Conservation (phyloP, 1,140 invertebrate genomes). For the Hyphantria cunea region DNA sequence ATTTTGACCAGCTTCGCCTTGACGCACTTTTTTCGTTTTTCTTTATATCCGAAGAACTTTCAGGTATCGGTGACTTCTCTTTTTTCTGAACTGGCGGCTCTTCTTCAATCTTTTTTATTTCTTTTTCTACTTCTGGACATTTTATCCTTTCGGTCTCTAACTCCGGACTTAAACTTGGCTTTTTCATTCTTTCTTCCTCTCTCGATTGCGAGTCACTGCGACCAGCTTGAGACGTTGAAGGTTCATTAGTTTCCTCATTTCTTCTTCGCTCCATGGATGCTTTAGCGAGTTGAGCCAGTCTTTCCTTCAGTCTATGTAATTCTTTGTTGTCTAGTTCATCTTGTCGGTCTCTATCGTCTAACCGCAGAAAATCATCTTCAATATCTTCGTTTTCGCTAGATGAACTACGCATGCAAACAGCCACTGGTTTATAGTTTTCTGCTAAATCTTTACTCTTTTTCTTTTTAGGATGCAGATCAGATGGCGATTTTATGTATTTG, state of each 20-base stretch:
- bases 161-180: slow-evolving; percentile 20
- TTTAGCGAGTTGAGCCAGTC: slow-evolving; percentile 69
- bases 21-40: slow-evolving; percentile 40
- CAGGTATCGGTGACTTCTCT: slow-evolving; percentile 45
- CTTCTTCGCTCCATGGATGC: slow-evolving; percentile 61
- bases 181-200: slow-evolving; percentile 20
- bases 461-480: slow-evolving; percentile 60
- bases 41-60: slow-evolving; percentile 55
- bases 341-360: slow-evolving; percentile 66
- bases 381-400: slow-evolving; percentile 83
- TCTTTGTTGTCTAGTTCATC: slow-evolving; percentile 83
- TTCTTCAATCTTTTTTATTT: slow-evolving; percentile 44
- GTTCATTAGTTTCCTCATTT: slow-evolving; percentile 46
- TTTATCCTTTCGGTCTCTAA: slow-evolving; percentile 35
- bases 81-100: slow-evolving; percentile 41
- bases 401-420: slow-evolving; percentile 84
- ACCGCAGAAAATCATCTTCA: slow-evolving; percentile 68
- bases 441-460: slow-evolving; percentile 54
- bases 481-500: slow-evolving; percentile 76
- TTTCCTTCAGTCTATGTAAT: slow-evolving; percentile 80
- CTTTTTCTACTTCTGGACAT: slow-evolving; percentile 30
- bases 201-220: slow-evolving; percentile 5
- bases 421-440: slow-evolving; percentile 69
- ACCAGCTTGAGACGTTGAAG: slow-evolving; percentile 52
- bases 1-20: slow-evolving; percentile 62